A percentile compares a stretch with the other conserved stretches of the same genome.
phyloP scores from a whole-genome alignment of 2,797 vertebrate genomes.

The Arremon aurantiirostris region DNA sequence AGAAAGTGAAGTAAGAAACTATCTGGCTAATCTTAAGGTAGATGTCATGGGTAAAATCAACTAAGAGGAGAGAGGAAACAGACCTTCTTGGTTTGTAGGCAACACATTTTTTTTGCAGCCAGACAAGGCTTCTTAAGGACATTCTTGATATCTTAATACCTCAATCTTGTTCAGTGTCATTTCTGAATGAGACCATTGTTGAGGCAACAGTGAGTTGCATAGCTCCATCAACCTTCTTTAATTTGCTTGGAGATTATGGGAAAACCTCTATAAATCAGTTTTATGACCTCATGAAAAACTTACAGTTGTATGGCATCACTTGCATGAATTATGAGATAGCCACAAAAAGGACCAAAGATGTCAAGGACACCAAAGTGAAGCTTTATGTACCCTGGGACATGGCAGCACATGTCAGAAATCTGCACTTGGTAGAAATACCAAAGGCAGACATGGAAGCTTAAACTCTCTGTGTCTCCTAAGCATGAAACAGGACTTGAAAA shows the following conservation, averaged over 20 bases:
- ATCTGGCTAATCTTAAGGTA: neutral
- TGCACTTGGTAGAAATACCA: neutral
- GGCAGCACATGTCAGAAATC: conserved; percentile 16
- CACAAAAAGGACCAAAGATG: conserved; percentile 57
- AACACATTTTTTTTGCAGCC: neutral
- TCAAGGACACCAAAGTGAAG: conserved; percentile 53
- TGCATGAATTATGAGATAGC: conserved; percentile 61
- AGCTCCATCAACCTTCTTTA: conserved; percentile 66
- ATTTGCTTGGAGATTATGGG: conserved; percentile 65
- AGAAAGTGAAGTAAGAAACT: neutral
- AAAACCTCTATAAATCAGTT: conserved; percentile 68
- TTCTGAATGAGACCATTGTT: conserved; percentile 61
- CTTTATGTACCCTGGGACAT: conserved; percentile 11
- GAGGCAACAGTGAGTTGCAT: conserved; percentile 54
- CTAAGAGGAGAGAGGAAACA: neutral
- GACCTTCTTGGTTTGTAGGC: neutral
- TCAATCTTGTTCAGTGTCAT: conserved; percentile 59
- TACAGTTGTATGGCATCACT: conserved; percentile 58
- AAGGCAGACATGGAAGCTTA: neutral
- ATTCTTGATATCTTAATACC: conserved; percentile 45
- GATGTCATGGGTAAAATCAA: neutral
- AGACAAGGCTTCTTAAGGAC: conserved; percentile 50
- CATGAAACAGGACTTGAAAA: neutral
- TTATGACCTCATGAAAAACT: conserved; percentile 64
- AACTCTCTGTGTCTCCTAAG: neutral